A percentile compares a stretch with the other conserved stretches of the same genome.
These are phyloP conservation scores for Callipepla californica DNA, from an alignment of 2,113 vertebrate species.

Conservation along the genomic window DNA sequence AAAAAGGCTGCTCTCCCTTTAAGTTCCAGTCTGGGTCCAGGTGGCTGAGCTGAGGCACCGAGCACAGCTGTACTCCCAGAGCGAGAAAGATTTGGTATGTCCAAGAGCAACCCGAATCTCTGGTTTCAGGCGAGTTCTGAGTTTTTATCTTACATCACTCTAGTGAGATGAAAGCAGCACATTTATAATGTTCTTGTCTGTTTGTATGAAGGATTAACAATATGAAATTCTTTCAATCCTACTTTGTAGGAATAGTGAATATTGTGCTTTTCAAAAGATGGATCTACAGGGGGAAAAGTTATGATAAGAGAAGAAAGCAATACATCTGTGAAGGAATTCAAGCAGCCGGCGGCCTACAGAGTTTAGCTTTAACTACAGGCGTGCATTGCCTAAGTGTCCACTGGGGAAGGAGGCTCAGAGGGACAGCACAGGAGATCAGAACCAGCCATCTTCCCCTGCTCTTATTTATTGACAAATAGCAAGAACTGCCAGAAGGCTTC, in stretches of 20 bases:
- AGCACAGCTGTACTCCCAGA: constrained; percentile 58
- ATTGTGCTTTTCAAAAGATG: not conserved
- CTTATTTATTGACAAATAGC: not conserved
- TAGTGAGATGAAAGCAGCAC: constrained; percentile 4
- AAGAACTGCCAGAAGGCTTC: not conserved
- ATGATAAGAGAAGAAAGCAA: not conserved
- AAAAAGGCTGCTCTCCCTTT: not conserved
- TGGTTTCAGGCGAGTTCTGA: not conserved
- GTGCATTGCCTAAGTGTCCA: rapidly evolving
- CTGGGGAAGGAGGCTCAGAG: not conserved
- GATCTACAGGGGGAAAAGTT: not conserved
- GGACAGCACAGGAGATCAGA: not conserved
- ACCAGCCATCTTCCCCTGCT: not conserved
- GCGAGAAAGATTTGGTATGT: not conserved
- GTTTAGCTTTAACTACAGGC: not conserved
- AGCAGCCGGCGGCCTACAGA: not conserved
- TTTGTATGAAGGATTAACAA: not conserved
- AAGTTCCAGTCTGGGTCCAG: constrained; percentile 27
- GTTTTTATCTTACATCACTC: constrained; percentile 14
- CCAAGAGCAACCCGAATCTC: not conserved
- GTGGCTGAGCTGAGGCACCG: not conserved
- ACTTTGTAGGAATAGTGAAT: not conserved
- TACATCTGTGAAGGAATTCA: not conserved
- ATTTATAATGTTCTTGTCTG: not conserved
- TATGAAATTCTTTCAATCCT: not conserved